Evolutionary conservation across 2,888 invertebrate species (phyloP).

Genomic region (Pristionchus fissidentatus): DNA sequence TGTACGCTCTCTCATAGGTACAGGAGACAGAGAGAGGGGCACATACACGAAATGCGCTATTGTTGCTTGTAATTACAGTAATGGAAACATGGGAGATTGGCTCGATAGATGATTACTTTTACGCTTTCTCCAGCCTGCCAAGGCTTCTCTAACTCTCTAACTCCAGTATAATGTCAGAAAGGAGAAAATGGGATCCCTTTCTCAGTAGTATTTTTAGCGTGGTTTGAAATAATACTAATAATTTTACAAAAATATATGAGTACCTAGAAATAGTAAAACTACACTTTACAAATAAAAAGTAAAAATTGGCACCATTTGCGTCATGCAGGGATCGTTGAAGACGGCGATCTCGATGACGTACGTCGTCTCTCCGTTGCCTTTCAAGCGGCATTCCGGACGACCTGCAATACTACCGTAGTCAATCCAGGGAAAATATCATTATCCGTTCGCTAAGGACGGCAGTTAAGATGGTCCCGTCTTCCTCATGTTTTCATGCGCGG

Average conservation of each 20-base stretch:
- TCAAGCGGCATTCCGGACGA: conserved; percentile 68
- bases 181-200: no score
- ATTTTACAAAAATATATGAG: background rate
- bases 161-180: no score
- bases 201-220: no score
- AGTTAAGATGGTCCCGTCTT: background rate
- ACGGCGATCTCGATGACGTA: conserved; percentile 74
- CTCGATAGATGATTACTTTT: no score
- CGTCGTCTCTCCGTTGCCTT: conserved; percentile 73
- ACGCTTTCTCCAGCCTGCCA: no score
- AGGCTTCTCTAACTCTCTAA: no score
- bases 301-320: conserved; percentile 65
- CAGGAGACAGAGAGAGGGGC: background rate
- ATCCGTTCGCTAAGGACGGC: background rate
- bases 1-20: background rate
- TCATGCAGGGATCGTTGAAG: conserved; percentile 73
- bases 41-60: conserved; percentile 26
- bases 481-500: no score
- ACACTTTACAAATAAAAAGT: background rate
- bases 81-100: no score
- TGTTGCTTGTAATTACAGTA: no score
- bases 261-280: background rate
- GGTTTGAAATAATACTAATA: background rate
- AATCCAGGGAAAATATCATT: background rate
- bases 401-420: no score